Evolutionary conservation across 2,888 invertebrate species (phyloP), one percentile per base, ranked within the genome.

Genomic region (Clivina fossor): DNA sequence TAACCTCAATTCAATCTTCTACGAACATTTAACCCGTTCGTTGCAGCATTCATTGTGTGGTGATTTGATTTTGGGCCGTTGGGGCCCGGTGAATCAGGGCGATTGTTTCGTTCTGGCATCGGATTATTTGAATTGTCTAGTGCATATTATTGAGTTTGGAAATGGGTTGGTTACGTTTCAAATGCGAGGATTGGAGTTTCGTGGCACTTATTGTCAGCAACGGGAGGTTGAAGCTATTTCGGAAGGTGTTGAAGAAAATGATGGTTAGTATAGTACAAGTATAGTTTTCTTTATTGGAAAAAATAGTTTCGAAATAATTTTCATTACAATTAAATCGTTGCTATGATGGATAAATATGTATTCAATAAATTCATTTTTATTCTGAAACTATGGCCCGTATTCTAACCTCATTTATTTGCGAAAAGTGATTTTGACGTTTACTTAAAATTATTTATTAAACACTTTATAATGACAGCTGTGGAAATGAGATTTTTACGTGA

Each of bases 181-280:
- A 78, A 83, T 99, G 76, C 80, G 99, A 43, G 99, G 99, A 0
- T 77, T 99, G 8, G 99, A 99, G 76, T 99, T 99, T 76, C 80
- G 97, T 40, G 97, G 99, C 18, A 99, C 99, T 0, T 99, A 99
- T 73, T 99, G 99, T 70, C 99, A 99, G 73, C 99, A 99, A 74
- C 77, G 98, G 54, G 96, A 96, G 76, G 97, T 98, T 1, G 99
- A 99, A 74, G 99, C 98, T 9, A 98, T 99, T 58, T 92, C 93
- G 0, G 98, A 99, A 74, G 96, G 95, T 7, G 93, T 96, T 0
- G 94, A 94, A 69, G 95, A 96, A 66, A 94, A 95, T 70, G 90
- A 89, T 66, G 95, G 94, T 84, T 66, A 71, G 74, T 60, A 33
- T 11, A n/a, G 8, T 8, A 8, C 11, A 33, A n/a, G 5, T 33